Base-by-base conservation (phyloP, 2,888 invertebrate genomes). In the Trachelus iudaicus region DNA sequence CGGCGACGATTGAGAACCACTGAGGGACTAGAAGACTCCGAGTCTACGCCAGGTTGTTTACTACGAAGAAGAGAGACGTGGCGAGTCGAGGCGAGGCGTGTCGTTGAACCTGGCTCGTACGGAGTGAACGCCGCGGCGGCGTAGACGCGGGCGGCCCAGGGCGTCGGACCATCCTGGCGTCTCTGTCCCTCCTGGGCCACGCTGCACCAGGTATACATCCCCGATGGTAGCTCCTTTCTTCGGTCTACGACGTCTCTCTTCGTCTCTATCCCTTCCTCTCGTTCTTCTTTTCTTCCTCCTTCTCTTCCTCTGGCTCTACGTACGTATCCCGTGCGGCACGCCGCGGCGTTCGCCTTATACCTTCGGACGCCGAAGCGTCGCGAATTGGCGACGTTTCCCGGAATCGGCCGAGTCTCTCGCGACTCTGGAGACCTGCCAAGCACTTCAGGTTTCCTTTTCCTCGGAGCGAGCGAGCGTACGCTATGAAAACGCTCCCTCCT, bases 31-130 rank as follows among this genome's bases (percentile, higher is more conserved):
- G 85, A 84, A 86, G 84, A 84, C 83, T 84, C 83, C 84, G 85
- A 84, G 85, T 87, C 88, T 89, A 88, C 87, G 88, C 87, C 88
- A 88, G 89, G 89, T 89, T 90, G 90, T 90, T 90, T 89, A 90
- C 90, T 88, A 89, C 89, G 89, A 88, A 87, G 88, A 56, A 56
- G 40, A 56, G 40, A 56, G 40, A 56, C 40, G 40, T 56, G 40
- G 40, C 40, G 40, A 56, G 40, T 23, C 40, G 86, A 89, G 90
- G 88, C 88, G 86, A 89, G 89, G 89, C 89, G 89, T 89, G 90
- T 90, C 89, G 89, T 89, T 90, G 90, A 90, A 90, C 90, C 88
- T 89, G 86, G 83, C 87, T 83, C 81, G 30, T 81, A 83, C 79
- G 79, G 79, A 71, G 71, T 1, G 40, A 56, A 56, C 40, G 40